Base-by-base conservation (phyloP, 2,113 vertebrate species). In the Speoplatyrhinus poulsoni region DNA sequence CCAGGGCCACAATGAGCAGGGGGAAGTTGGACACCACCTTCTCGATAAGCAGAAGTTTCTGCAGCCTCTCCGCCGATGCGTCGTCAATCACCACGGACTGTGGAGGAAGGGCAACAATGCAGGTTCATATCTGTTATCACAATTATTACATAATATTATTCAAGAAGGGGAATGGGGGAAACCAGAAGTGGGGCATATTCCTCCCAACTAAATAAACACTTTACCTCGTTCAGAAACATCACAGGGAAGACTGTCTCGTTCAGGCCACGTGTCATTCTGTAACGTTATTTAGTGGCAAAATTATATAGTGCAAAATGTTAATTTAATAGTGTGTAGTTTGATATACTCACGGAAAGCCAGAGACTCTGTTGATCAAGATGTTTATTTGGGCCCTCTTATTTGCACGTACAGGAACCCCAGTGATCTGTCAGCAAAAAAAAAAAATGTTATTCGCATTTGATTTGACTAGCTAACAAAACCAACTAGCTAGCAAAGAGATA, bases 181-280 rank as follows among this genome's bases (percentile, higher is more conserved):
- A 12, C 50, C 13, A 53, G 4, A 12, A 16, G 16, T 15, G 9
- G 4, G 16, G 19, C 15, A 10, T 56, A 5, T 57, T 26, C 26
- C 36, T 41, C 36, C 36, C 4, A 15, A 3, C 3, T 16, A 9
- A 52, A 19, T 16, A 16, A 11, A 11, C 13, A 10, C 47, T 81
- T 82, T 70, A 93, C 93, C 91, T 94, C 93, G 41, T 93, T 93
- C 17, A 94, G 12, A 61, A 92, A 94, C 86, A 93, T 87, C 12
- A 94, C 63, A 0, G 93, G 93, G 57, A 94, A 90, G 32, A 94
- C 16, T 1, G 82, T 93, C 0, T 79, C 61, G 9, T 89, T 91
- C 10, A 94, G 8, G 7, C 0, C 0, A 73, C 6, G 90, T 6
- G 91, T 93, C 48, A 54, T 67, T 46, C 93, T 94, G 85, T 72